Conservation (phyloP, 2,113 vertebrate genomes). For the Procavia capensis region DNA sequence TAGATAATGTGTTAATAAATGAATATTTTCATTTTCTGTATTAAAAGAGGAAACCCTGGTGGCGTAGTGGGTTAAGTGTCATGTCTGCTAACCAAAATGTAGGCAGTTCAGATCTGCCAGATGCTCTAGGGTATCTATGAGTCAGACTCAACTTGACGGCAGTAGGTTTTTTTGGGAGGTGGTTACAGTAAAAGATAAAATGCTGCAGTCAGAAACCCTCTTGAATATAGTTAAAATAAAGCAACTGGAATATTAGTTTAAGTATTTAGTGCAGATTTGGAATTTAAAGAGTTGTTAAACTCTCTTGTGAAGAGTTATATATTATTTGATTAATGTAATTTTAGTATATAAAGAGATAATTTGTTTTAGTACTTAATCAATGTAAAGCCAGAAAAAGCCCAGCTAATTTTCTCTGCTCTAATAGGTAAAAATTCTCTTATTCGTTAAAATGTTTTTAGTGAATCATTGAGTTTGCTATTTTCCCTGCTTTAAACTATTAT, state of each 20-base stretch:
- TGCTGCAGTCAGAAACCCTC: neutral
- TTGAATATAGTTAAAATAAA: neutral
- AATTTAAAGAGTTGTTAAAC: neutral
- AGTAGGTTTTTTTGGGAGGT: too few relatives aligned
- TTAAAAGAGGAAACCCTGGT: neutral
- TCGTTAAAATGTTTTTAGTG: neutral
- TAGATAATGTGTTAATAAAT: neutral
- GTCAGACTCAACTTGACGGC: too few relatives aligned
- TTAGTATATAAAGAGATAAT: neutral
- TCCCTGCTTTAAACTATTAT: neutral
- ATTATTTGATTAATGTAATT: neutral
- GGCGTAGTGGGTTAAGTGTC: too few relatives aligned
- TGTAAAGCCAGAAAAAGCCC: neutral
- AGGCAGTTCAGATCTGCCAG: too few relatives aligned
- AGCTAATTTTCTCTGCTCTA: neutral
- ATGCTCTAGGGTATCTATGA: too few relatives aligned
- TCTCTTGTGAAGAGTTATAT: neutral
- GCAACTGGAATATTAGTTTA: neutral
- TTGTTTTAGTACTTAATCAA: neutral
- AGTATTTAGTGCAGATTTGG: neutral
- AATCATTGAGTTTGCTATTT: neutral
- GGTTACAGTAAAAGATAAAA: neutral
- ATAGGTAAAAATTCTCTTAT: neutral
- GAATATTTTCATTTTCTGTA: neutral
- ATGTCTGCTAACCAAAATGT: too few relatives aligned